A percentile compares a stretch with the other conserved stretches of the same genome.
phyloP scores from a whole-genome alignment of 2,888 invertebrate genomes.

The Drosophila limbata region DNA sequence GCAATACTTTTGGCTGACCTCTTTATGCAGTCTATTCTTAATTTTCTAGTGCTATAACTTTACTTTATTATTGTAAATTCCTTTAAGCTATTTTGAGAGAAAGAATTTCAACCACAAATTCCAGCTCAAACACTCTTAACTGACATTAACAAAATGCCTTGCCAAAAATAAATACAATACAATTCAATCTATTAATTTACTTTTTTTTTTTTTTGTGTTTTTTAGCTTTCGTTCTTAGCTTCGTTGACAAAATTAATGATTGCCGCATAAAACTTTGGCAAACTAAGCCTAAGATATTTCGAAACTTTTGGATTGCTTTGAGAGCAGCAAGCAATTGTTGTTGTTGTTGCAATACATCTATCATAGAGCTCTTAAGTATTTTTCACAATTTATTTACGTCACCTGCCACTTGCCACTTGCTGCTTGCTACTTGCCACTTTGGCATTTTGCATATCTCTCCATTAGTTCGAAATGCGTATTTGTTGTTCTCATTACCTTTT shows the following conservation, averaged over 20 bases:
- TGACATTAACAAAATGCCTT: conserved; percentile 13
- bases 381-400: conserved; percentile 74
- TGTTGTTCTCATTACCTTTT: conserved; percentile 68
- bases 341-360: conserved; percentile 61
- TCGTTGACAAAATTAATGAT: conserved; percentile 69
- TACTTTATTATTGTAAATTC: background rate
- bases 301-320: conserved; percentile 43
- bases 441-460: conserved; percentile 65
- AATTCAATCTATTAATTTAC: conserved; percentile 65
- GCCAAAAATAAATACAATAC: conserved; percentile 17
- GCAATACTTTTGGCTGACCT: background rate
- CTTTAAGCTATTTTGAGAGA: background rate
- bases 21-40: background rate
- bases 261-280: conserved; percentile 54
- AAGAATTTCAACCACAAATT: background rate
- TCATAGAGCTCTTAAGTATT: conserved; percentile 72
- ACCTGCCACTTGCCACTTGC: conserved; percentile 67
- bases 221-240: no score
- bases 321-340: conserved; percentile 26
- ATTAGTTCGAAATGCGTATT: conserved; percentile 62
- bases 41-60: no score
- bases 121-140: background rate
- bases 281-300: conserved; percentile 46
- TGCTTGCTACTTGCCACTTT: conserved; percentile 58
- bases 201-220: conserved; percentile 42